phyloP scores from a whole-genome alignment of 1,140 invertebrate genomes.

The Mercenaria mercenaria region DNA sequence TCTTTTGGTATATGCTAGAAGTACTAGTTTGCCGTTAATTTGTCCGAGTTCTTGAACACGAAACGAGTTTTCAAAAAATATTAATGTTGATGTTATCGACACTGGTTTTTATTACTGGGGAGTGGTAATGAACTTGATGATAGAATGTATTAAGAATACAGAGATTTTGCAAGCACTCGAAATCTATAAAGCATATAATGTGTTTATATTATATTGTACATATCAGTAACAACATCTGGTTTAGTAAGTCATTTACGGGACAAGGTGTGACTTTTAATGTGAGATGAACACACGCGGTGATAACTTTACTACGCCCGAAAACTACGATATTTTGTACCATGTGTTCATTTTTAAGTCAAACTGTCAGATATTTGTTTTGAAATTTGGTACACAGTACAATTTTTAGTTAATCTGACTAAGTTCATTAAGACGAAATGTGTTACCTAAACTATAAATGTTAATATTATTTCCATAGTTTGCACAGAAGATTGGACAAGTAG shows the following conservation, averaged over 20 bases:
- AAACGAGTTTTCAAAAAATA: background rate
- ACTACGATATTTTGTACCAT: background rate
- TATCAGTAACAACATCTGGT: no score
- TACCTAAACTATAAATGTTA: background rate
- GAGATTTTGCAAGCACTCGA: background rate
- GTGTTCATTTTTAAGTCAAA: background rate
- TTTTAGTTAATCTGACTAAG: background rate
- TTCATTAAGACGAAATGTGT: background rate
- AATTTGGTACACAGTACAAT: background rate
- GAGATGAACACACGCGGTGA: background rate
- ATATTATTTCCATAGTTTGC: no score
- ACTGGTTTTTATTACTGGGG: background rate
- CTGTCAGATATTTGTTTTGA: no score
- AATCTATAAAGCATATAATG: no score
- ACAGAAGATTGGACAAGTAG: no score
- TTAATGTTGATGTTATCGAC: no score
- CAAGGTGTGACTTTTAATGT: no score
- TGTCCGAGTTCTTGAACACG: background rate
- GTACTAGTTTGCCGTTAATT: background rate
- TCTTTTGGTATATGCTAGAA: background rate
- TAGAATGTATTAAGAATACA: background rate
- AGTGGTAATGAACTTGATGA: background rate
- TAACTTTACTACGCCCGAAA: background rate
- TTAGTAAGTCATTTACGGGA: no score
- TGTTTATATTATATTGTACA: background rate